Evolutionary conservation across 2,113 vertebrate species (phyloP).

Genomic region (Oncorhynchus keta): DNA sequence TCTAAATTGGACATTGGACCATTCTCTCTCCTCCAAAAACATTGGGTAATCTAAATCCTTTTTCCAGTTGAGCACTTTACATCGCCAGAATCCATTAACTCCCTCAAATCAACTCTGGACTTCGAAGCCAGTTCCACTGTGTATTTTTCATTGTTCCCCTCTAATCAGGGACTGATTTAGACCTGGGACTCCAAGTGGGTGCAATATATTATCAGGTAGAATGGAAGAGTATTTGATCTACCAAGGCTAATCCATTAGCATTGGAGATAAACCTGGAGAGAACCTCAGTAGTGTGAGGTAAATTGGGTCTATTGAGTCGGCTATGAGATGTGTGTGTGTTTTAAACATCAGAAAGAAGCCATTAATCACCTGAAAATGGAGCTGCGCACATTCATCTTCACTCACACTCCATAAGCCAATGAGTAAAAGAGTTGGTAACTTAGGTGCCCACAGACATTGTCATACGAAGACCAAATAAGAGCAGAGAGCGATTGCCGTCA

Average conservation of each 20-base stretch:
- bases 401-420: neutral
- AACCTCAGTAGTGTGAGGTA: neutral
- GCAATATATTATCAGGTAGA: too few relatives aligned
- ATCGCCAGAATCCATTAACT: too few relatives aligned
- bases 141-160: too few relatives aligned
- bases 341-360: neutral
- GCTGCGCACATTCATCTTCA: neutral
- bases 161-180: too few relatives aligned
- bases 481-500: too few relatives aligned
- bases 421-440: neutral
- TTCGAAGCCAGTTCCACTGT: too few relatives aligned
- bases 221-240: neutral
- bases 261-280: neutral
- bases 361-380: neutral
- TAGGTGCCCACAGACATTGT: neutral
- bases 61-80: too few relatives aligned
- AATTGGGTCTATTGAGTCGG: slow-evolving; percentile 2
- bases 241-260: neutral
- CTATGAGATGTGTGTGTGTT: neutral
- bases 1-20: too few relatives aligned
- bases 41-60: too few relatives aligned
- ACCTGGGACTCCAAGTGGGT: too few relatives aligned
- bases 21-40: too few relatives aligned
- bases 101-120: too few relatives aligned
- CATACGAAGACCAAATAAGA: neutral